These are phyloP conservation scores for Heterodera carotae DNA, from an alignment of 1,140 invertebrate genomes.

Conservation along the genomic window DNA sequence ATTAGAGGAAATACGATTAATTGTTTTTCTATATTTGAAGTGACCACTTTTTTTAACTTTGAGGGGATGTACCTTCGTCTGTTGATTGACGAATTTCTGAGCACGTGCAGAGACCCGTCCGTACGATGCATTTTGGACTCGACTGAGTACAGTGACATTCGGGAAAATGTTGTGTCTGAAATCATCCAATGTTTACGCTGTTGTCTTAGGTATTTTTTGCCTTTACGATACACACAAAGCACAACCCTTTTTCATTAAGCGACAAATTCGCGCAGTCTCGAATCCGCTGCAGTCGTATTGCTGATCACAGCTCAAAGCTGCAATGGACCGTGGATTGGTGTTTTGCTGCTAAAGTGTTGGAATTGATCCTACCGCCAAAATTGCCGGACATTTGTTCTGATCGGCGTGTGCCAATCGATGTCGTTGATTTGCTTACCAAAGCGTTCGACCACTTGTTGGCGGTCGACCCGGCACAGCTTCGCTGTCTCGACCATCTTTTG, in stretches of 20 bases:
- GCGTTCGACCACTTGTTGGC: constrained; percentile 30
- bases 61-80: constrained; percentile 36
- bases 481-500: background rate
- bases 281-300: constrained; percentile 14
- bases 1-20: no score
- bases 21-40: no score
- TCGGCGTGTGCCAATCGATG: constrained; percentile 31
- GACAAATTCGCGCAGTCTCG: constrained; percentile 17
- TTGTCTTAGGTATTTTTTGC: constrained; percentile 21
- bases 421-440: constrained; percentile 28
- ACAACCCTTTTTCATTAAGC: background rate
- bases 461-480: constrained; percentile 9
- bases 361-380: constrained; percentile 24
- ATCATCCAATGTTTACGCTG: constrained; percentile 33
- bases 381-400: constrained; percentile 31
- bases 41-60: background rate
- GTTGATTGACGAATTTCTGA: constrained; percentile 31
- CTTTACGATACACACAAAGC: background rate
- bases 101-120: constrained; percentile 32
- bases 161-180: constrained; percentile 27
- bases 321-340: constrained; percentile 36
- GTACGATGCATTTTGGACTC: background rate
- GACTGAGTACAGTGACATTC: constrained; percentile 2
- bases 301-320: constrained; percentile 30
- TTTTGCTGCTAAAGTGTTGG: constrained; percentile 34